Evolutionary conservation across 2,888 invertebrate genomes (phyloP), one percentile per base, ranked within the genome.

Genomic region (Agrilus cyanescens): DNA sequence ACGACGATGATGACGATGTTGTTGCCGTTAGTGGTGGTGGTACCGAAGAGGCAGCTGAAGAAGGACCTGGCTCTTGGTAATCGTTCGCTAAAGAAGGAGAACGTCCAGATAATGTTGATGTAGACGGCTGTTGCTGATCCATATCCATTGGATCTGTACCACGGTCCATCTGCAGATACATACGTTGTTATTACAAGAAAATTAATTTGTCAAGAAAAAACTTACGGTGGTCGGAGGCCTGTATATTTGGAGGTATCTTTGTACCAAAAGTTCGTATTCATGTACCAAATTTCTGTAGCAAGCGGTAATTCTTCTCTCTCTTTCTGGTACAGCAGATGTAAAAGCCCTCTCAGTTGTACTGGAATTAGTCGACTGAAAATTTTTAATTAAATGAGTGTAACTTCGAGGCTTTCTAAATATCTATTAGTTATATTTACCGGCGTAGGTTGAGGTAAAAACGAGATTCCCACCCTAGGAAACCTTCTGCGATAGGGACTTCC

Each of bases 101-200:
- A 5, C 66, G 63, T 2, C 66, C 69, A 0, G 68, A 62, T 3
- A 67, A 61, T 16, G 53, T 54, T 35, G 52, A 50, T 31, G 51
- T 53, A 30, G 55, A 57, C 12, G 60, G 3, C 12, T 30, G 18
- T 29, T 38, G 39, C 12, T 36, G 56, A 45, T 76, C 75, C 1
- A 73, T 66, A 56, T 80, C 80, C 79, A 80, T 80, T 0, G 80
- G 80, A 57, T 82, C 80, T 1, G 81, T 80, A 4, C 80, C 80
- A 41, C 80, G 74, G 57, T 82, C 80, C 51, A 74, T 79, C 80
- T 80, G 58, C 25, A 47, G 42, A 38, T 37, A 39, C 41, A 32
- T 6, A 31, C 25, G 36, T 20, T 13, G 6, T 16, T 32, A 32
- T 13, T 12, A n/a, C 13, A 14, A 32, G 13, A 31, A 38, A 41